phyloP scores from a whole-genome alignment of 1,140 invertebrate genomes.

The Ceratina japonica region DNA sequence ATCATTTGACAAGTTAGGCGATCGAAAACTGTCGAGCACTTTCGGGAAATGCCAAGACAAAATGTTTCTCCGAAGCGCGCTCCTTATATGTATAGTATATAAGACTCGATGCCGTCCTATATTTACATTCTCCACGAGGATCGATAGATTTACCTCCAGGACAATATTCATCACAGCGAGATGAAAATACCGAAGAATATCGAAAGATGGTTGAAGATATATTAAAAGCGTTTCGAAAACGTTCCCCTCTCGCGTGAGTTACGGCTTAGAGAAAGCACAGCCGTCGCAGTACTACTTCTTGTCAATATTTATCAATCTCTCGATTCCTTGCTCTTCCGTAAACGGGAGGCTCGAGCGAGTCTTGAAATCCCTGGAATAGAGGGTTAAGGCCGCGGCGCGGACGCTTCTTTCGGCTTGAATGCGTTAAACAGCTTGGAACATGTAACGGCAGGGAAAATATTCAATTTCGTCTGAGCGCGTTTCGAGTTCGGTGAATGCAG shows the following conservation, averaged over 20 bases:
- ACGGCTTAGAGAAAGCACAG: too few relatives aligned
- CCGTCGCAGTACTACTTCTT: neutral
- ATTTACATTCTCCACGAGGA: neutral
- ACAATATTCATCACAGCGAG: constrained; percentile 10
- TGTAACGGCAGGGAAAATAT: constrained; percentile 21
- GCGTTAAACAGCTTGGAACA: too few relatives aligned
- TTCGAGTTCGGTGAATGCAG: constrained; percentile 25
- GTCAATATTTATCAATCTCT: neutral
- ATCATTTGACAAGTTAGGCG: neutral
- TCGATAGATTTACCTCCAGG: constrained; percentile 23
- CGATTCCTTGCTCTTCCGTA: neutral
- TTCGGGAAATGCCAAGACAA: neutral
- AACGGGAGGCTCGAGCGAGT: neutral
- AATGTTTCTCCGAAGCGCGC: neutral
- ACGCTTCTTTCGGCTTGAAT: too few relatives aligned
- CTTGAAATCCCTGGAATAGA: too few relatives aligned
- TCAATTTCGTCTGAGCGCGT: constrained; percentile 26
- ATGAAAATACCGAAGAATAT: constrained; percentile 2
- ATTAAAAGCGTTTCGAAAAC: neutral
- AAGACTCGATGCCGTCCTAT: neutral
- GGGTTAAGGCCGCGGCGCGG: too few relatives aligned
- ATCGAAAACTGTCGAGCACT: neutral
- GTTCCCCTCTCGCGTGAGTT: too few relatives aligned
- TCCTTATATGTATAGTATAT: too few relatives aligned
- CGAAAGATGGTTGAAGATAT: neutral